phyloP scores from a whole-genome alignment of 2,113 vertebrate genomes.

The Sula dactylatra region DNA sequence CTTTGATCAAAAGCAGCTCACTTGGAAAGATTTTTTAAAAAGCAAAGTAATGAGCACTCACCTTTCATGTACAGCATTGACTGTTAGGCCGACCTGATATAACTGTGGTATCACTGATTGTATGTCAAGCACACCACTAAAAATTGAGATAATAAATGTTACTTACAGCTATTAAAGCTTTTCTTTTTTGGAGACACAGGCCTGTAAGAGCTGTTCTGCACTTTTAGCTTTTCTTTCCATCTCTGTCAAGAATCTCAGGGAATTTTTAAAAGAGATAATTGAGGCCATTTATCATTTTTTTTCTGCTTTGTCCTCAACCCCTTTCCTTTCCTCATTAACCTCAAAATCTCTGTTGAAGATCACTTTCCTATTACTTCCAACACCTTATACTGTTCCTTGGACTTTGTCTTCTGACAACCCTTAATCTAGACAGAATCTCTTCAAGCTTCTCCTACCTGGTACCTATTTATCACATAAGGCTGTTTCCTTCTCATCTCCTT shows the following conservation, averaged over 20 bases:
- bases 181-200: neutral
- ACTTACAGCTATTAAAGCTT: conserved; percentile 34
- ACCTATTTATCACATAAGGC: neutral
- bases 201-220: neutral
- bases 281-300: neutral
- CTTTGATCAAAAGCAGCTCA: conserved; percentile 65
- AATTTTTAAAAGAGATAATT: conserved; percentile 54
- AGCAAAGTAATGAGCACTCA: conserved; percentile 16
- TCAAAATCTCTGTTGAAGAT: conserved; percentile 1
- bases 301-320: neutral
- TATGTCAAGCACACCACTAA: conserved; percentile 2
- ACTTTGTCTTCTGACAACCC: neutral
- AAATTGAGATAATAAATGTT: conserved; percentile 43
- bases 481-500: neutral
- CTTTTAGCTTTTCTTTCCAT: conserved; percentile 28
- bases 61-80: neutral
- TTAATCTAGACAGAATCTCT: conserved; percentile 34
- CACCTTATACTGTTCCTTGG: neutral
- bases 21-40: conserved; percentile 44
- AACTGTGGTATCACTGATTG: conserved; percentile 1
- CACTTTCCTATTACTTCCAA: conserved; percentile 16
- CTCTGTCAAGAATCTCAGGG: conserved; percentile 15
- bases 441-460: neutral
- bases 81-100: conserved; percentile 1
- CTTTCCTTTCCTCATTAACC: conserved; percentile 32